Conservation (phyloP, 2,888 invertebrate species). For the Scaptomyza polygonia region DNA sequence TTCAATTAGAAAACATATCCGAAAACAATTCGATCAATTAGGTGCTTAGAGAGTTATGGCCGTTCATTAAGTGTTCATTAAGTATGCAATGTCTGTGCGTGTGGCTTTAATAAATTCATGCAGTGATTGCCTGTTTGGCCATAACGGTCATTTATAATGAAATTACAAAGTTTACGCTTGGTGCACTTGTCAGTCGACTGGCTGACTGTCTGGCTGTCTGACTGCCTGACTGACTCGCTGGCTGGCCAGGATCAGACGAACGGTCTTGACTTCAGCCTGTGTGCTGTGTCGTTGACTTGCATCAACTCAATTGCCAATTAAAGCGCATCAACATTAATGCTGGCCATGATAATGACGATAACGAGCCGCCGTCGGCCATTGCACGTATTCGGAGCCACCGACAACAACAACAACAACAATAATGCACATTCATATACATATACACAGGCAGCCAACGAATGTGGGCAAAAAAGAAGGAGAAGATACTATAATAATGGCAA, state of each 20-base stretch:
- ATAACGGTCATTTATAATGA: conserved; percentile 58
- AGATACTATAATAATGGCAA: conserved; percentile 21
- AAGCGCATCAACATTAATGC: conserved; percentile 73
- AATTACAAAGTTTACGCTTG: conserved; percentile 59
- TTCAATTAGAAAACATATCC: too few species aligned
- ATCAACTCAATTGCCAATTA: conserved; percentile 72
- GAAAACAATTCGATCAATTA: not conserved
- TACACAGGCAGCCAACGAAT: conserved; percentile 11
- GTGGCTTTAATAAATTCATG: conserved; percentile 25
- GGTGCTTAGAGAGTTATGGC: not conserved
- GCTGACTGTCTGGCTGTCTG: not conserved
- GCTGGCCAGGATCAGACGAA: conserved; percentile 1
- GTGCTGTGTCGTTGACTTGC: conserved; percentile 39
- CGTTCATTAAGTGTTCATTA: not conserved
- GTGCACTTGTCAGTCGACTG: conserved; percentile 52
- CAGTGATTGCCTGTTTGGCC: conserved; percentile 33
- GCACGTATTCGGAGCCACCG: conserved; percentile 65
- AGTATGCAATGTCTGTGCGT: not conserved
- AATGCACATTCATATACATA: conserved; percentile 31
- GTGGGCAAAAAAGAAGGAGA: not conserved
- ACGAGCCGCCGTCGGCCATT: conserved; percentile 67
- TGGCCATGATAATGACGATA: conserved; percentile 72
- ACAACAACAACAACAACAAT: conserved; percentile 48
- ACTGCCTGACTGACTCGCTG: not conserved
- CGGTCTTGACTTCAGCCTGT: conserved; percentile 21